phyloP scores from a whole-genome alignment of 2,113 vertebrate species.

The Bubo blakistoni region DNA sequence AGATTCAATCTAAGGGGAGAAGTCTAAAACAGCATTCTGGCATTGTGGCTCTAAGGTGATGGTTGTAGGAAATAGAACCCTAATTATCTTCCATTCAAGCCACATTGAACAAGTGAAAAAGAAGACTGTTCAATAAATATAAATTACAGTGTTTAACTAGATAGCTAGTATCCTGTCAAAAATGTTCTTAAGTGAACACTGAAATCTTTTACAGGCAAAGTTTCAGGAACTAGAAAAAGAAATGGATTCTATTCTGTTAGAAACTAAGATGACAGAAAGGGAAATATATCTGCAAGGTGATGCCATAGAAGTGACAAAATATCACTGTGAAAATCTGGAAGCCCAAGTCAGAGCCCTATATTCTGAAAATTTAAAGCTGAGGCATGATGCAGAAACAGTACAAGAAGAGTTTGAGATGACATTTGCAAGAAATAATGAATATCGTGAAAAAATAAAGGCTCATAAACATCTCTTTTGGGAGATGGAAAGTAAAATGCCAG shows the following conservation, averaged over 20 bases:
- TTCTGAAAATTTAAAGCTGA: constrained; percentile 70
- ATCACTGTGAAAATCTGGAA: constrained; percentile 64
- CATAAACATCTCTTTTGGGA: constrained; percentile 56
- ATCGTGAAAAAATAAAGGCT: constrained; percentile 70
- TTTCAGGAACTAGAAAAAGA: constrained; percentile 70
- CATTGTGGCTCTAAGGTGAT: neutral
- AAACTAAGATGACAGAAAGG: constrained; percentile 69
- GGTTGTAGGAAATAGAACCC: neutral
- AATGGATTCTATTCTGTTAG: constrained; percentile 46
- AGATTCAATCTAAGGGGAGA: neutral
- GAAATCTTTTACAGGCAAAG: constrained; percentile 69
- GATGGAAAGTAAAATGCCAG: constrained; percentile 69
- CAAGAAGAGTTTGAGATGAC: constrained; percentile 66
- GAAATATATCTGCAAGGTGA: constrained; percentile 68
- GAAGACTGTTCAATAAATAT: neutral
- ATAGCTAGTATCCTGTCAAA: neutral
- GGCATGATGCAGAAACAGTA: constrained; percentile 48
- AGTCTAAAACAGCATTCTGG: neutral
- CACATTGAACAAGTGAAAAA: neutral
- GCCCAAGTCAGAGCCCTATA: constrained; percentile 58
- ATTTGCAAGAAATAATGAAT: constrained; percentile 68
- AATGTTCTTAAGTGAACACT: neutral
- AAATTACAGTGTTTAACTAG: neutral
- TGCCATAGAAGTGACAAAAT: constrained; percentile 55
- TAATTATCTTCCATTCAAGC: neutral